phyloP scores from a whole-genome alignment of 1,140 invertebrate species.

The Galendromus occidentalis region DNA sequence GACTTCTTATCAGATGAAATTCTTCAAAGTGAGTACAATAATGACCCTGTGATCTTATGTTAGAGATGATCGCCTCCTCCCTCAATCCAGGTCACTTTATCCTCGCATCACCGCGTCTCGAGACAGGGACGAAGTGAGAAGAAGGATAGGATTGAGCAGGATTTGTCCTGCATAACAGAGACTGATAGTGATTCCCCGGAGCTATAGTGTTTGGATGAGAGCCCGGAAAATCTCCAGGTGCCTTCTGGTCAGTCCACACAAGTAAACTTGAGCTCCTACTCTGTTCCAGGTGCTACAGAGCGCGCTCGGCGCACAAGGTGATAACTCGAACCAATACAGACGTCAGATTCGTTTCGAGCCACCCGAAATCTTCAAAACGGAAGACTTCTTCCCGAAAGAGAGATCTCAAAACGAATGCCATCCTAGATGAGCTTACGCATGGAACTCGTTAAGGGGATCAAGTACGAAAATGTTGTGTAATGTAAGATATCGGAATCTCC shows the following conservation, averaged over 20 bases:
- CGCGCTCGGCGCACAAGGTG: background rate
- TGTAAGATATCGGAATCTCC: too few species aligned
- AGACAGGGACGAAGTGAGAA: background rate
- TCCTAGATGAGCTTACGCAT: too few species aligned
- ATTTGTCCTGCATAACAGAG: background rate
- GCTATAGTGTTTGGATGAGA: background rate
- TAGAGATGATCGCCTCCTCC: background rate
- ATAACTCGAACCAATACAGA: background rate
- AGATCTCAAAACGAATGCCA: too few species aligned
- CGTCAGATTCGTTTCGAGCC: background rate
- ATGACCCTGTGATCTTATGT: background rate
- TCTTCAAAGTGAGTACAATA: constrained; percentile 3
- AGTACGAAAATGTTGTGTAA: too few species aligned
- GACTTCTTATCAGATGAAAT: background rate
- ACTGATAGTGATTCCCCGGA: background rate
- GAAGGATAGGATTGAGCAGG: background rate
- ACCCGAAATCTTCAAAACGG: background rate
- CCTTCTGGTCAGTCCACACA: background rate
- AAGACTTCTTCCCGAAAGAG: background rate
- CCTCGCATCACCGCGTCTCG: background rate
- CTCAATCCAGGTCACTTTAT: background rate
- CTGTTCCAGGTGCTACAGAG: background rate
- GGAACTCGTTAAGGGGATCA: too few species aligned
- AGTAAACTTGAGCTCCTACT: background rate
- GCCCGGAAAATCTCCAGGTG: background rate